Conservation (phyloP, 2,888 invertebrate species). For the Drosophila eohydei region DNA sequence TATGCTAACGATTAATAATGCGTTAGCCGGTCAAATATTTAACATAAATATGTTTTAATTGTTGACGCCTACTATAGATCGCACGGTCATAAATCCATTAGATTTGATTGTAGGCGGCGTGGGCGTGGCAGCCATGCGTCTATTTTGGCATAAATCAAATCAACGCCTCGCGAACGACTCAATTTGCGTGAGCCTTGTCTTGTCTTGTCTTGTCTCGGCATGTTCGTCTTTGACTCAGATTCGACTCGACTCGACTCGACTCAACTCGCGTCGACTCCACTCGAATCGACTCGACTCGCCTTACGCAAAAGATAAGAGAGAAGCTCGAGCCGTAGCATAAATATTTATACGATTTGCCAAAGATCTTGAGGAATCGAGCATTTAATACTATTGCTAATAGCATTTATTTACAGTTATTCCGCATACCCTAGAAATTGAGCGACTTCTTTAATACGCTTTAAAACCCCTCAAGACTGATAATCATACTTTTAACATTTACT, state of each 20-base stretch:
- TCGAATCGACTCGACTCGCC: slow-evolving; percentile 30
- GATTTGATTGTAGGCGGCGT: slow-evolving; percentile 2
- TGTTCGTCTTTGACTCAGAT: background rate
- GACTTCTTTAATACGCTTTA: too few relatives aligned
- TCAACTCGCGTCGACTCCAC: slow-evolving; percentile 26
- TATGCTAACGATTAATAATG: slow-evolving; percentile 10
- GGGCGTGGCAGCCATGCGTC: slow-evolving; percentile 14
- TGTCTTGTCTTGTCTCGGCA: background rate
- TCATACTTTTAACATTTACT: background rate
- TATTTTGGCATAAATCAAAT: slow-evolving; percentile 52
- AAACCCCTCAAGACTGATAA: too few relatives aligned
- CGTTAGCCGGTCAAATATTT: background rate
- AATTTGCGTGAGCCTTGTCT: slow-evolving; percentile 22
- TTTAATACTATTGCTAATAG: background rate
- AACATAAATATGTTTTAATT: slow-evolving; percentile 25
- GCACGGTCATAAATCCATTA: slow-evolving; percentile 48
- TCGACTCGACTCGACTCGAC: slow-evolving; percentile 21
- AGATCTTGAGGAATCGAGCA: background rate
- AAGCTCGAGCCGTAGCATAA: slow-evolving; percentile 20
- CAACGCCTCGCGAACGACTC: slow-evolving; percentile 45
- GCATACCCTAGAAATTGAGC: background rate
- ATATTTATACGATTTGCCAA: slow-evolving; percentile 38
- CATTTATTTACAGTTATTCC: background rate
- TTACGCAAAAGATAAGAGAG: background rate
- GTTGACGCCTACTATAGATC: slow-evolving; percentile 25